phyloP scores from a whole-genome alignment of 2,888 invertebrate genomes.

The Neoaliturus tenellus region DNA sequence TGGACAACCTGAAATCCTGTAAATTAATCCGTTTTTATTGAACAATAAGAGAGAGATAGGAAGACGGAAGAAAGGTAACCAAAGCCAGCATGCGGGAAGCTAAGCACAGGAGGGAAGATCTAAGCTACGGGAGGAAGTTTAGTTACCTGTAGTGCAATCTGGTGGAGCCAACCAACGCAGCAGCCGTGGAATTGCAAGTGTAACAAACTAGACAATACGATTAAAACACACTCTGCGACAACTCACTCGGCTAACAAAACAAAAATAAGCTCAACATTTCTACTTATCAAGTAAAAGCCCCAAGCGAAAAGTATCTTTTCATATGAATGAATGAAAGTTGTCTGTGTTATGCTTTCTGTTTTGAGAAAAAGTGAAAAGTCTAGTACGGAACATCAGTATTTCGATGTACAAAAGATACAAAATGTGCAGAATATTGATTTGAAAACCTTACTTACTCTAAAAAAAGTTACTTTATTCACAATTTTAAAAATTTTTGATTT shows the following conservation, averaged over 20 bases:
- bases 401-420: no score
- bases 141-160: constrained; percentile 33
- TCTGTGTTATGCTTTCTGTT: no score
- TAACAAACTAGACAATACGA: constrained; percentile 38
- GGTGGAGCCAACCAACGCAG: neutral
- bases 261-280: neutral
- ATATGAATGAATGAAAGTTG: no score
- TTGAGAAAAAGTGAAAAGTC: no score
- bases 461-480: no score
- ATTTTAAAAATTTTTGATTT: no score
- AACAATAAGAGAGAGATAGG: constrained; percentile 6
- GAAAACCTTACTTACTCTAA: no score
- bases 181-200: constrained; percentile 23
- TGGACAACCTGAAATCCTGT: neutral
- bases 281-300: constrained; percentile 18
- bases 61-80: constrained; percentile 4
- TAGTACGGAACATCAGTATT: no score
- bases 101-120: constrained; percentile 38
- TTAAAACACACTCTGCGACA: constrained; percentile 32
- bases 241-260: constrained; percentile 9
- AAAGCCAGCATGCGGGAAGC: constrained; percentile 49
- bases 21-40: constrained; percentile 50
- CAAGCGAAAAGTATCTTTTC: neutral
- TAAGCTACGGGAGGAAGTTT: constrained; percentile 29
- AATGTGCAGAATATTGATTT: no score